Conservation (phyloP, 2,113 vertebrate species). For the Heterocephalus glaber region DNA sequence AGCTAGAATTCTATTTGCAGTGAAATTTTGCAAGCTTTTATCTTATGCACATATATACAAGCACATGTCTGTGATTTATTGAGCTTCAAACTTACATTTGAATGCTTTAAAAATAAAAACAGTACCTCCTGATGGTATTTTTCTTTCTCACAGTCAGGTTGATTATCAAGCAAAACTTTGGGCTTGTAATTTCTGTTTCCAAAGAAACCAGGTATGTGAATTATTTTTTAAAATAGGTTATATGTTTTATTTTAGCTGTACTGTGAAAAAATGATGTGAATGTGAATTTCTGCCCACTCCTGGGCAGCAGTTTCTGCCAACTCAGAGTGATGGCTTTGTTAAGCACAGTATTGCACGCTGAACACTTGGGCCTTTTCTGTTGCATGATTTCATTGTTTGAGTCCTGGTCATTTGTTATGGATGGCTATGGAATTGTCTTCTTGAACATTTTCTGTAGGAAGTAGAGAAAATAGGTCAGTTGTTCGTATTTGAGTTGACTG, state of each 20-base stretch:
- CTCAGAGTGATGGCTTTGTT: background rate
- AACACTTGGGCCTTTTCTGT: constrained; percentile 13
- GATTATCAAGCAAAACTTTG: constrained; percentile 98
- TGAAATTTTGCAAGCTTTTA: background rate
- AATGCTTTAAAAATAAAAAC: constrained; percentile 14
- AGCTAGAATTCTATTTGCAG: background rate
- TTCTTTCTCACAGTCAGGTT: constrained; percentile 90
- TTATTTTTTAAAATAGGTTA: constrained; percentile 41
- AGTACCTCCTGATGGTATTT: background rate
- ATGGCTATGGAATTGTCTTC: background rate
- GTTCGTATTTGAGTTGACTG: constrained; percentile 53
- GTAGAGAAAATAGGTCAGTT: background rate
- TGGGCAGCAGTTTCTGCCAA: constrained; percentile 21
- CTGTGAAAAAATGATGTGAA: background rate
- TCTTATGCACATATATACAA: background rate
- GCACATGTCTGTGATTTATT: background rate
- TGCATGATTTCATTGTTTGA: background rate
- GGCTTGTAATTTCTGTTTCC: constrained; percentile 99
- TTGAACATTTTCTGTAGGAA: background rate
- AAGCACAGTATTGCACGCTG: background rate
- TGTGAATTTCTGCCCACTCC: background rate
- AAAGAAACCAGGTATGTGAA: constrained; percentile 94
- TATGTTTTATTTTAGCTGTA: constrained; percentile 16
- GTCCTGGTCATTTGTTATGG: background rate
- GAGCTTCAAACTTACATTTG: constrained; percentile 37